These are phyloP conservation scores for Nomada ferruginata DNA, from an alignment of 2,888 invertebrate genomes.

Conservation along the genomic window DNA sequence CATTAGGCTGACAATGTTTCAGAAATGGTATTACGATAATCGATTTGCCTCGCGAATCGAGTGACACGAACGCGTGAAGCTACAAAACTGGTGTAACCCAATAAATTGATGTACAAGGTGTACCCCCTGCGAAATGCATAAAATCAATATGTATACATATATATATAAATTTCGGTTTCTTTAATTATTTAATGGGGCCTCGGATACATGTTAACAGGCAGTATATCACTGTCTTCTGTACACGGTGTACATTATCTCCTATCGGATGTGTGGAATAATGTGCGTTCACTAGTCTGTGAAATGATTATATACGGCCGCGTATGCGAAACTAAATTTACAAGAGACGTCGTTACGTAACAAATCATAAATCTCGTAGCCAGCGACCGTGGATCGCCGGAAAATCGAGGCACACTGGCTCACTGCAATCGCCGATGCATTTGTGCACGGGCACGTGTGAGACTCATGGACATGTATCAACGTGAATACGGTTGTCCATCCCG, in stretches of 20 bases:
- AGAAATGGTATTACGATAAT: not conserved
- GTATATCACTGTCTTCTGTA: slow-evolving; percentile 50
- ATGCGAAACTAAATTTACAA: slow-evolving; percentile 49
- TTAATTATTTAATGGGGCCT: slow-evolving; percentile 44
- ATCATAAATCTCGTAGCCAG: slow-evolving; percentile 64
- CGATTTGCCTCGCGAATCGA: not conserved
- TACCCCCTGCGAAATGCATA: not conserved
- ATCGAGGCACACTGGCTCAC: slow-evolving; percentile 39
- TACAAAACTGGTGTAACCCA: too few species aligned
- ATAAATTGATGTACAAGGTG: not conserved
- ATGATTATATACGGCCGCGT: slow-evolving; percentile 56
- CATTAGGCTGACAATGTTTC: slow-evolving; percentile 3
- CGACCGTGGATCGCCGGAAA: slow-evolving; percentile 52
- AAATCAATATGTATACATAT: not conserved
- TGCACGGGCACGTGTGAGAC: not conserved
- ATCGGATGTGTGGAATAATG: slow-evolving; percentile 62
- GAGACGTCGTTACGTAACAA: slow-evolving; percentile 64
- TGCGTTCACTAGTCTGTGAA: slow-evolving; percentile 66
- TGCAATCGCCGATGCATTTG: slow-evolving; percentile 34
- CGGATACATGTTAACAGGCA: slow-evolving; percentile 72
- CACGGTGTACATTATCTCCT: slow-evolving; percentile 60
- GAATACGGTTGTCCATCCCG: not conserved
- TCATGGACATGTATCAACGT: not conserved
- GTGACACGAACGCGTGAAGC: not conserved
- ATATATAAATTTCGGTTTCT: not conserved